Base-by-base conservation (phyloP, 2,888 invertebrate genomes). In the Euzetes globulus region DNA sequence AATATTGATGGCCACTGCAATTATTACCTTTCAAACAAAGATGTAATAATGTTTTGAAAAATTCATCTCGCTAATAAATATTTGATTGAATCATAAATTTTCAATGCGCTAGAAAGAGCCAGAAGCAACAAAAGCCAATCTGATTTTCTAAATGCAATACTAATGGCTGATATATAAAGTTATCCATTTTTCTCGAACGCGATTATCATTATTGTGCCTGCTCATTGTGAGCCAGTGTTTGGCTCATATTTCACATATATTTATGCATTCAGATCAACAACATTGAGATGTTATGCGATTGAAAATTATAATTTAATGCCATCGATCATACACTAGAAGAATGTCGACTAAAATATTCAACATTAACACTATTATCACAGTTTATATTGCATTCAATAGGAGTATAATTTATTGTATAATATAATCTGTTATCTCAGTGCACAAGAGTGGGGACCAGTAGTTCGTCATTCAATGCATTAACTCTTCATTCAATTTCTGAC, bases 401-500 rank as follows among this genome's bases (percentile, higher is more conserved):
- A 19, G n/a, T 50, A 1, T n/a, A 50, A 17, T 50, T 41, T 41
- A 41, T 41, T 41, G 22, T 19, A 52, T 22, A 50, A n/a, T n/a
- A n/a, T 50, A 52, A 52, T 52, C 52, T 52, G 52, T 52, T 52
- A 19, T 52, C 52, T 22, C n/a, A 52, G n/a, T 9, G n/a, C n/a
- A 52, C n/a, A n/a, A n/a, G n/a, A n/a, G n/a, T n/a, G 6, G 52
- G 19, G 6, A 22, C 27, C 22, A 25, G 25, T 58, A 13, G 27
- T 58, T 58, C 25, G 27, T 58, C 58, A 58, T 22, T 58, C 22
- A 58, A 2, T 25, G 58, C 58, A 25, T 58, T 58, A 52, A 25
- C 58, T 58, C 25, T 58, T 58, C 58, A 58, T 58, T 50, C 50
- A 50, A n/a, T n/a, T 50, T 50, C 50, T 50, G 50, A 19, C 50